Percentiles rank a stretch among this genome's conserved stretches.
These are phyloP conservation scores for Chymomyza procnemis DNA, from an alignment of 2,888 invertebrate species.

Conservation along the genomic window DNA sequence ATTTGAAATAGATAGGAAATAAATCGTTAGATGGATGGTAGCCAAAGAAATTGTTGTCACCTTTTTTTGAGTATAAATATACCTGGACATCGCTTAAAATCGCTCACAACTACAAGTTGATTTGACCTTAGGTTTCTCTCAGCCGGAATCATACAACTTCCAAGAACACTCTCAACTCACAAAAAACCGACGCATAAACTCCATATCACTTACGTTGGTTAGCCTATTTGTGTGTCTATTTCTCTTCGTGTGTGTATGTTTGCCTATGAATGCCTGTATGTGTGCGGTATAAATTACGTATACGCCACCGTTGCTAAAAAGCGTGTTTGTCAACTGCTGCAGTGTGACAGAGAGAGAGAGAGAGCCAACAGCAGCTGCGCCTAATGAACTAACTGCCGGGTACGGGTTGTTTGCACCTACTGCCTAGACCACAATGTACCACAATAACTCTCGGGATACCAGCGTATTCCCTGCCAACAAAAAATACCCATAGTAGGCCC, in stretches of 20 bases:
- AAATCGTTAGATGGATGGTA: no score
- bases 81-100: no score
- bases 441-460: not conserved
- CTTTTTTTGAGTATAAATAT: no score
- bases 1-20: no score
- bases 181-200: not conserved
- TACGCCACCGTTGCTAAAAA: conserved; percentile 50
- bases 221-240: conserved; percentile 10
- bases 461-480: not conserved
- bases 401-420: conserved; percentile 38
- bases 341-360: not conserved
- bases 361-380: conserved; percentile 35
- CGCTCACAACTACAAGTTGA: no score
- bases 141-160: no score
- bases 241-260: conserved; percentile 13
- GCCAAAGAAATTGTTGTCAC: no score
- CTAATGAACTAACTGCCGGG: conserved; percentile 59
- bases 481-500: not conserved
- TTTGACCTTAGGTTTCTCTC: no score
- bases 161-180: no score
- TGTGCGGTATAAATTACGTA: conserved; percentile 62
- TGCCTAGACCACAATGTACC: not conserved
- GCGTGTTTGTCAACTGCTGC: conserved; percentile 48
- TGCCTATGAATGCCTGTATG: conserved; percentile 6
- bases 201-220: conserved; percentile 11